These are phyloP conservation scores for Globodera rostochiensis DNA, from an alignment of 1,140 invertebrate species.

Conservation along the genomic window DNA sequence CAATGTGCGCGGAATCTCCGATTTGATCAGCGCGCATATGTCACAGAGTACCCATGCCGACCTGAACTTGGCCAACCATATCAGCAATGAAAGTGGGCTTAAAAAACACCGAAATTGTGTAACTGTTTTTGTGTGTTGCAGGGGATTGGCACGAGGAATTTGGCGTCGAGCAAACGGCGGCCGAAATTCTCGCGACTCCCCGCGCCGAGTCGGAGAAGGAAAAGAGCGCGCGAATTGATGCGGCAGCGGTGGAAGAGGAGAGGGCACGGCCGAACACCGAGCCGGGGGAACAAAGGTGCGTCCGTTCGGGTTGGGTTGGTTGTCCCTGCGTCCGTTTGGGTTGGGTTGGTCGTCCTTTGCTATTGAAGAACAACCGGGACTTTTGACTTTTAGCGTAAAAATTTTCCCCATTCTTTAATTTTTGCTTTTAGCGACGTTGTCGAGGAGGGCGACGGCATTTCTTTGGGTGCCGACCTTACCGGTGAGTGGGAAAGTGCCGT, in stretches of 20 bases:
- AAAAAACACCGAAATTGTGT: background rate
- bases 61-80: conserved; percentile 64
- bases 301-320: background rate
- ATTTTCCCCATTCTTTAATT: background rate
- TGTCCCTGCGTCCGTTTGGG: too few relatives aligned
- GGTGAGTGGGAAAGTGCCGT: conserved; percentile 2
- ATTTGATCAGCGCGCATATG: conserved; percentile 63
- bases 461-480: conserved; percentile 39
- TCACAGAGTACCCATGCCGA: conserved; percentile 63
- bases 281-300: background rate
- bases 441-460: conserved; percentile 38
- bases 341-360: too few relatives aligned
- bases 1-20: conserved; percentile 62
- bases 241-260: background rate
- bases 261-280: background rate
- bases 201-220: conserved; percentile 46
- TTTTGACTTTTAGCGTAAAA: background rate
- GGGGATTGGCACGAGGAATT: conserved; percentile 65
- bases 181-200: conserved; percentile 54
- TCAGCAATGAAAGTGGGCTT: conserved; percentile 56
- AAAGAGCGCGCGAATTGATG: background rate
- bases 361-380: background rate
- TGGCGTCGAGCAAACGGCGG: conserved; percentile 49
- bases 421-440: conserved; percentile 5
- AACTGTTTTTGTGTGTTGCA: conserved; percentile 35